Base-by-base conservation (phyloP, 1,140 invertebrate species). In the Drosophila albomicans region DNA sequence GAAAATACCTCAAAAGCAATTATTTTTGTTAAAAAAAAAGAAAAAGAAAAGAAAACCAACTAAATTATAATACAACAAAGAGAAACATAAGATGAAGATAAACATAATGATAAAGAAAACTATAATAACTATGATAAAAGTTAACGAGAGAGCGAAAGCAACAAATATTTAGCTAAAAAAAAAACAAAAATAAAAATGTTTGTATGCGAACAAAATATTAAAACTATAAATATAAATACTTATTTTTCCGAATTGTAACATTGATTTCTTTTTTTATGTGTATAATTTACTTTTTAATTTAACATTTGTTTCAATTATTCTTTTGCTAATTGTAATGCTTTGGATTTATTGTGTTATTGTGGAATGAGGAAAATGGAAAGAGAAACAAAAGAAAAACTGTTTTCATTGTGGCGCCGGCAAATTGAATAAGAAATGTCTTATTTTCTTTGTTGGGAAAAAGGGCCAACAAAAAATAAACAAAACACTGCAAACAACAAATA, bases 1-100 rank as follows among this genome's bases (percentile, higher is more conserved):
- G 70, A 64, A 91, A 91, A 91, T 91, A 91, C 89, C 89, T 91
- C 89, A 91, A 58, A 90, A 91, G 85, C 89, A 91, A 91, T 91
- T 91, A 91, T 91, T 91, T 91, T 91, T 91, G 84, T 91, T 91
- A 89, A 75, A 82, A 80, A 82, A 79, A 74, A 69, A 67, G 28
- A 58, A 71, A 68, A 73, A 32, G 54, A 56, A 59, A 49, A 77
- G 45, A 73, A 74, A 76, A 77, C 7, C 48, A 78, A 72, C 57
- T 68, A 64, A 80, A 66, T 70, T 65, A 78, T 75, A 75, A 78
- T 70, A 80, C 25, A 88, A 80, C 48, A 62, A 76, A 82, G 56
- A 70, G 82, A 73, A 68, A 73, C 69, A 76, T 43, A 69, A 85
- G 58, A 48, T 38, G 57, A 64, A 79, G 20, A 56, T 38, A 49